These are phyloP conservation scores for Scleropages formosus DNA, from an alignment of 2,797 vertebrate genomes.

Conservation along the genomic window DNA sequence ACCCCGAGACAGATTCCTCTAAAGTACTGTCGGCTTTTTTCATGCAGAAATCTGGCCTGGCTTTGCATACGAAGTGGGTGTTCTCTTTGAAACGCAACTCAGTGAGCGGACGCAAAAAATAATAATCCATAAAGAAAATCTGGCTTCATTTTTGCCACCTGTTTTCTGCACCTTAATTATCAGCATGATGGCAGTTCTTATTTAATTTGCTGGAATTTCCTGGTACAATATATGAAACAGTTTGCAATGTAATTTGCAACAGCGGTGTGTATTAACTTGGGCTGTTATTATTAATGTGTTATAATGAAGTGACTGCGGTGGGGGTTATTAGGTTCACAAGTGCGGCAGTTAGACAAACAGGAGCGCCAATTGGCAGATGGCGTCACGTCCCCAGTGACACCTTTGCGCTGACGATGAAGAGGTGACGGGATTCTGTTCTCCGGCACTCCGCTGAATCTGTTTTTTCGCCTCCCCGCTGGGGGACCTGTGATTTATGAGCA, in stretches of 20 bases:
- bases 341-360: too few relatives aligned
- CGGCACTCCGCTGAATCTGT: slow-evolving; percentile 45
- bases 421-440: background rate
- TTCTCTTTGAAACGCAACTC: background rate
- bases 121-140: background rate
- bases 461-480: slow-evolving; percentile 47
- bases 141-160: background rate
- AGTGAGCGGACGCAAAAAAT: background rate
- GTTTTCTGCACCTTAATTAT: slow-evolving; percentile 8
- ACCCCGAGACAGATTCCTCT: background rate
- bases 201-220: too few relatives aligned
- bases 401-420: background rate
- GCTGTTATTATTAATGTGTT: too few relatives aligned
- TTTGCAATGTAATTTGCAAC: too few relatives aligned
- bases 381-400: background rate
- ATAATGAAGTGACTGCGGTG: too few relatives aligned
- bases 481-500: slow-evolving; percentile 63
- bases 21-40: background rate
- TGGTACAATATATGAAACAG: too few relatives aligned
- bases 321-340: too few relatives aligned
- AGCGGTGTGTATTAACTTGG: too few relatives aligned
- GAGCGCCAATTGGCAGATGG: too few relatives aligned
- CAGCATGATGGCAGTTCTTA: background rate
- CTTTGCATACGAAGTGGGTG: slow-evolving; percentile 5
- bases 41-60: background rate